A percentile compares a stretch with the other conserved stretches of the same genome.
Conservation (phyloP, 1,140 invertebrate species). For the Drosophila suzukii region DNA sequence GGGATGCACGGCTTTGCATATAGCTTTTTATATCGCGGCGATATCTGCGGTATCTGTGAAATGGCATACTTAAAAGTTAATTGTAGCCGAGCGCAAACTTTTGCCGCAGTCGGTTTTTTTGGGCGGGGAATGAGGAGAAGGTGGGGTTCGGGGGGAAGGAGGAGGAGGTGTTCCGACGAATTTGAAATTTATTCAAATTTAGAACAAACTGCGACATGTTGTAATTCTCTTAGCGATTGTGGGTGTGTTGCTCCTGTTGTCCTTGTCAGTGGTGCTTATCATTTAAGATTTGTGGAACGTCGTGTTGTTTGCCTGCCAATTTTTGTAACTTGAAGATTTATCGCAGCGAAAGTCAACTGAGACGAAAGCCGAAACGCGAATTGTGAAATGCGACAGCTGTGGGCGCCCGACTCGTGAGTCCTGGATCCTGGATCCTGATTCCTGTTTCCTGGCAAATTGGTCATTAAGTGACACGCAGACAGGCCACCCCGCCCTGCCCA, state of each 20-base stretch:
- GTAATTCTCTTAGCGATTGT: slow-evolving; percentile 65
- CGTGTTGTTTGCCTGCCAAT: slow-evolving; percentile 37
- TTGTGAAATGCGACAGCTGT: slow-evolving; percentile 68
- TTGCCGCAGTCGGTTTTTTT: slow-evolving; percentile 1
- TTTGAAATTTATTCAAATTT: slow-evolving; percentile 80
- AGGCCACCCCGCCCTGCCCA: slow-evolving; percentile 1
- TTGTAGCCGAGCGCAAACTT: slow-evolving; percentile 73
- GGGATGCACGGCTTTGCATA: slow-evolving; percentile 28
- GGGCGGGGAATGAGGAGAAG: no score
- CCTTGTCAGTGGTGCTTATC: slow-evolving; percentile 36
- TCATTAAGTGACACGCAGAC: slow-evolving; percentile 71
- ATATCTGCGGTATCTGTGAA: slow-evolving; percentile 80
- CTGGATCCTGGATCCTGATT: slow-evolving; percentile 33
- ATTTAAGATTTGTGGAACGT: slow-evolving; percentile 19
- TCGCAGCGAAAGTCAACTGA: slow-evolving; percentile 21
- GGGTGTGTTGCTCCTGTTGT: slow-evolving; percentile 26
- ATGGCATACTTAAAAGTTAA: slow-evolving; percentile 84
- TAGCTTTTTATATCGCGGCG: slow-evolving; percentile 47
- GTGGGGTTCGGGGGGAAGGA: neutral
- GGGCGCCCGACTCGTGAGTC: slow-evolving; percentile 14
- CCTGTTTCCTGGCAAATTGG: slow-evolving; percentile 63
- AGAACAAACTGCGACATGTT: slow-evolving; percentile 74
- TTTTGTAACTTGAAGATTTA: slow-evolving; percentile 42
- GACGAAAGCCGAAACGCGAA: slow-evolving; percentile 45
- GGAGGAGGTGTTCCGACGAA: slow-evolving; percentile 40